A percentile compares a stretch with the other conserved stretches of the same genome.
These are phyloP conservation scores for Panonychus citri DNA, from an alignment of 1,140 invertebrate genomes.

Conservation along the genomic window DNA sequence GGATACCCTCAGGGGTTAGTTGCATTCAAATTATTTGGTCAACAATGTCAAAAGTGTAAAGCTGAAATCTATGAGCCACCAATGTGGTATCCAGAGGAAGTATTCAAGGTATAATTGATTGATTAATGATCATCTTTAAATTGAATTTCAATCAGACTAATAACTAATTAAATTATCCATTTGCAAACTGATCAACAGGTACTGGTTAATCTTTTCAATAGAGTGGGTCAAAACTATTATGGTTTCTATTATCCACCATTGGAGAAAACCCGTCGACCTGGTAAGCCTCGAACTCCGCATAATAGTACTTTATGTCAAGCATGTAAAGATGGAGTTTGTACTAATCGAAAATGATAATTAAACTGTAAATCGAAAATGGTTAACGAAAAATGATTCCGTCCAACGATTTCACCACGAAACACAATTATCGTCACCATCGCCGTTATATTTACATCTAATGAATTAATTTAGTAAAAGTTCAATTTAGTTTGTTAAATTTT, in stretches of 20 bases:
- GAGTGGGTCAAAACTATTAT: slow-evolving; percentile 27
- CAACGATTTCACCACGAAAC: too few species aligned
- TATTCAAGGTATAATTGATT: slow-evolving; percentile 24
- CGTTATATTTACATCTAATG: too few species aligned
- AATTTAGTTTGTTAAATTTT: too few species aligned
- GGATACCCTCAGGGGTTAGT: slow-evolving; percentile 20
- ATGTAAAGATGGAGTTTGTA: slow-evolving; percentile 26
- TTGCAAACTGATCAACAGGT: slow-evolving; percentile 19
- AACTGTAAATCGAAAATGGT: too few species aligned
- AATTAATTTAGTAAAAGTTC: too few species aligned
- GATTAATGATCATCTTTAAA: too few species aligned
- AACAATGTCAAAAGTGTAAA: slow-evolving; percentile 27
- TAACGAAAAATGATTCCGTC: too few species aligned
- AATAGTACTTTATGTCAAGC: slow-evolving; percentile 27
- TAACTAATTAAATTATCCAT: not conserved
- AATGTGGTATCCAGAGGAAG: slow-evolving; percentile 32
- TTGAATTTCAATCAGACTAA: too few species aligned
- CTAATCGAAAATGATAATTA: not conserved
- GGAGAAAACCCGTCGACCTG: slow-evolving; percentile 22
- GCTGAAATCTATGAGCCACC: slow-evolving; percentile 23
- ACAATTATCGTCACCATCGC: too few species aligned
- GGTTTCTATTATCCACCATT: slow-evolving; percentile 24
- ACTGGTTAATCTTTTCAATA: slow-evolving; percentile 25
- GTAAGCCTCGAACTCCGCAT: slow-evolving; percentile 27
- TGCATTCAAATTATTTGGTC: slow-evolving; percentile 27